A percentile compares a stretch with the other conserved stretches of the same genome.
phyloP scores from a whole-genome alignment of 2,797 vertebrate genomes.

The Corythornis leucogaster region DNA sequence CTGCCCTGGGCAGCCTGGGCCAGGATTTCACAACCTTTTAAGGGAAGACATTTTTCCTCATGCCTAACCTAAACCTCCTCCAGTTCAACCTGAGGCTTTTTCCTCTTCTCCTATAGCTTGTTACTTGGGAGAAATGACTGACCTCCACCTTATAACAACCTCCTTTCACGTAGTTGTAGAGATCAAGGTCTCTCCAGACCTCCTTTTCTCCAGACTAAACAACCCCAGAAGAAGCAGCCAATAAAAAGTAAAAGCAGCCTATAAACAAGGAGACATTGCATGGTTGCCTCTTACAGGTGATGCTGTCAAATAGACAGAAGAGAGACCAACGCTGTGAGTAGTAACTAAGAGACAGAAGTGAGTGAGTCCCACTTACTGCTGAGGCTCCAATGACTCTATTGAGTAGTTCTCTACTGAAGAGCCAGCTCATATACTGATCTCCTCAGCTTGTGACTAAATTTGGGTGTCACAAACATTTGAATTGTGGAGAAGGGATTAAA shows the following conservation, averaged over 20 bases:
- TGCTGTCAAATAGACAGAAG: background rate
- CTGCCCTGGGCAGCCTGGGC: background rate
- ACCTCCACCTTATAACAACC: too few species aligned
- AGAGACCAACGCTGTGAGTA: background rate
- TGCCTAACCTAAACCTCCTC: too few species aligned
- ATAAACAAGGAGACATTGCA: background rate
- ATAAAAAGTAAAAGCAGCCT: background rate
- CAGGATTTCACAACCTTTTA: too few species aligned
- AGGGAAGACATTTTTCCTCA: too few species aligned
- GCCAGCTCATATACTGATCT: background rate
- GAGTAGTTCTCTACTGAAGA: background rate
- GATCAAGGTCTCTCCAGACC: too few species aligned
- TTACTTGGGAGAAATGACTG: too few species aligned
- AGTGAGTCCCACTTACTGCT: background rate
- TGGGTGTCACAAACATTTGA: background rate
- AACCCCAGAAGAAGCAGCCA: background rate
- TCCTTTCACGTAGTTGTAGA: too few species aligned
- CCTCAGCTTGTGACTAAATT: background rate
- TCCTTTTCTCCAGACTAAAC: background rate
- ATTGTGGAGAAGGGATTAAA: background rate
- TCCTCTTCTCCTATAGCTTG: too few species aligned
- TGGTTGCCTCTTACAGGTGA: background rate
- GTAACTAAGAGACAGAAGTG: background rate
- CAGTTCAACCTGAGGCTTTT: too few species aligned
- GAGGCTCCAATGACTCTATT: background rate